Evolutionary conservation across 2,113 vertebrate genomes (phyloP), one percentile per base, ranked within the genome.

Genomic region (Martes martes): DNA sequence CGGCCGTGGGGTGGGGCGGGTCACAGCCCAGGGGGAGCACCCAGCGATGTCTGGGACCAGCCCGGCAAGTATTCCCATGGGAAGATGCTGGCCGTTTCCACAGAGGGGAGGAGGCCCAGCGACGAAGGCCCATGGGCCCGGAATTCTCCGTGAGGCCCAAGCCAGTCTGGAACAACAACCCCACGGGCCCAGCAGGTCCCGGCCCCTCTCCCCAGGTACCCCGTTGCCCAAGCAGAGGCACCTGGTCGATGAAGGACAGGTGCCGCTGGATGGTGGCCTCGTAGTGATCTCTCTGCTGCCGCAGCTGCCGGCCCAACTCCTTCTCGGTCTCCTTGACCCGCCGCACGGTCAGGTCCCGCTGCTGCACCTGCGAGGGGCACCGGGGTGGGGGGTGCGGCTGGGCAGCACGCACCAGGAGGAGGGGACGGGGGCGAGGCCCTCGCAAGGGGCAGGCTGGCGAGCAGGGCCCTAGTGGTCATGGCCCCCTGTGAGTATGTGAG

Each of bases 181-280:
- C 18, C 23, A 3, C 15, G 4, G 28, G 28, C 76, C 76, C 47
- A 33, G 76, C 45, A 7, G 11, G 76, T 21, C 10, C 45, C 0
- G 47, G 21, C 7, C 10, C n/a, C 42, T 19, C 2, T 33, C 11
- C 61, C 19, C 42, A 0, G 15, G 36, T 0, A 36, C 87, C 86
- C 57, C 0, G 0, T 4, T 2, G 21, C 18, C 71, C 2, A 0
- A 42, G 0, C 1, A 0, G 69, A 0, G 1, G 82, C 98, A 99
- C 99, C 99, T 99, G 99, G 98, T 99, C 99, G 0, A 99, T 99
- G 98, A 99, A 99, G 7, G 99, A 89, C 83, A 99, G 98, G 80
- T 99, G 99, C 52, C 99, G 99, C 98, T 99, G 99, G 97, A 99
- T 99, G 19, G 99, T 99, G 82, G 99, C 98, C 97, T 99, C 99